Conservation (phyloP, 2,113 vertebrate species). For the Callipepla californica region DNA sequence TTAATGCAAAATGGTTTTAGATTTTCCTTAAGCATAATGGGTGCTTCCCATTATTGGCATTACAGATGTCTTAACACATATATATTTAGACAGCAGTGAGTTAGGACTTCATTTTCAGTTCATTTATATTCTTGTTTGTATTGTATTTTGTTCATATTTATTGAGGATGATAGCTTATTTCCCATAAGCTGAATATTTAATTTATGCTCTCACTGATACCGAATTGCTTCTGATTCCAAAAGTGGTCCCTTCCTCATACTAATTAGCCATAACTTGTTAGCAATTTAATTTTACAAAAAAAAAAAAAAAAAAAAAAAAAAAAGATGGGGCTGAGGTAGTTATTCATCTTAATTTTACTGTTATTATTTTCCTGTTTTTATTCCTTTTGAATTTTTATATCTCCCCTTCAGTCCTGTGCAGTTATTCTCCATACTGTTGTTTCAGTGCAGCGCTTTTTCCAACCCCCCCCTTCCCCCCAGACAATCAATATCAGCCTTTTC, state of each 20-base stretch:
- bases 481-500: background rate
- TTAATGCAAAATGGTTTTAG: background rate
- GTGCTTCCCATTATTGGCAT: background rate
- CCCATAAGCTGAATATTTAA: background rate
- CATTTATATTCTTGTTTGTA: background rate
- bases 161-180: slow-evolving; percentile 20
- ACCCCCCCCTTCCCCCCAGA: background rate
- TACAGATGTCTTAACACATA: background rate
- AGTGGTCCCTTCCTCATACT: background rate
- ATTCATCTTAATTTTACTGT: background rate
- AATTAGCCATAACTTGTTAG: background rate
- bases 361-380: background rate
- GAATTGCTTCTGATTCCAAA: background rate
- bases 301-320: background rate
- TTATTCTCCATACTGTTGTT: background rate
- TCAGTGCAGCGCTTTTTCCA: background rate
- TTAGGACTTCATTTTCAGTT: background rate
- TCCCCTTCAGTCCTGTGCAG: background rate
- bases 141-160: background rate
- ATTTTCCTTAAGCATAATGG: background rate
- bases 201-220: background rate
- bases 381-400: background rate
- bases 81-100: background rate
- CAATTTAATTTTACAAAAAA: background rate
- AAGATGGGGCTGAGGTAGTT: background rate